Evolutionary conservation across 2,797 vertebrate genomes (phyloP).

Genomic region (Otus scops): DNA sequence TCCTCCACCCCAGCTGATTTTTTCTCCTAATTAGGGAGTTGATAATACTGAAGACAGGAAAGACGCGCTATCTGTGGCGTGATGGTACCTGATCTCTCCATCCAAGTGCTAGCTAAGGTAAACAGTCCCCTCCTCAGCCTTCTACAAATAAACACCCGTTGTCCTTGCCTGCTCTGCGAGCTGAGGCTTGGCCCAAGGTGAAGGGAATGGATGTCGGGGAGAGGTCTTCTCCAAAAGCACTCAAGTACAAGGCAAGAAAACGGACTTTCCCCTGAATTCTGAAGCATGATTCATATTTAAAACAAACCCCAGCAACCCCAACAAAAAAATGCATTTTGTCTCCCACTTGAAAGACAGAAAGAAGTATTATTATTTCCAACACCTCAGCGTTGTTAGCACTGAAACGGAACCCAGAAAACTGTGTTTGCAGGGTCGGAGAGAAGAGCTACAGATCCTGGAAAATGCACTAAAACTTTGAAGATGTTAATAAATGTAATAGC

Average conservation of each 20-base stretch:
- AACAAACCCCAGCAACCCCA: background rate
- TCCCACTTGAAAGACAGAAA: background rate
- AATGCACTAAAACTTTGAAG: conserved; percentile 2
- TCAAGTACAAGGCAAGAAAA: background rate
- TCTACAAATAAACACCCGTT: background rate
- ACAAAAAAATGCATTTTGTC: background rate
- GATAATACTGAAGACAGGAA: background rate
- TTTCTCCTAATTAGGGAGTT: background rate
- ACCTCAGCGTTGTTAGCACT: background rate
- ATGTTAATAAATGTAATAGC: conserved; percentile 25
- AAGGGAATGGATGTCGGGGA: background rate
- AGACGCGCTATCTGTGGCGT: accelerated
- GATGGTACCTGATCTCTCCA: accelerated
- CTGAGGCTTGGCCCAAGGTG: background rate
- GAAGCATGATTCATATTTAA: background rate
- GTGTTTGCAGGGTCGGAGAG: background rate
- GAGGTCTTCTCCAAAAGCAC: background rate
- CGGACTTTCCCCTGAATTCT: background rate
- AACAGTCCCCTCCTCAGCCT: background rate
- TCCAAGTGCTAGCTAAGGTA: background rate
- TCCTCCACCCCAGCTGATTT: background rate
- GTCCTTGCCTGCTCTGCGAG: background rate
- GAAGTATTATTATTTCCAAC: background rate
- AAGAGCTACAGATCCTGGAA: background rate
- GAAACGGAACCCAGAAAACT: background rate